A percentile compares a stretch with the other conserved stretches of the same genome.
phyloP scores from a whole-genome alignment of 2,797 vertebrate genomes.

The Graptemys geographica region DNA sequence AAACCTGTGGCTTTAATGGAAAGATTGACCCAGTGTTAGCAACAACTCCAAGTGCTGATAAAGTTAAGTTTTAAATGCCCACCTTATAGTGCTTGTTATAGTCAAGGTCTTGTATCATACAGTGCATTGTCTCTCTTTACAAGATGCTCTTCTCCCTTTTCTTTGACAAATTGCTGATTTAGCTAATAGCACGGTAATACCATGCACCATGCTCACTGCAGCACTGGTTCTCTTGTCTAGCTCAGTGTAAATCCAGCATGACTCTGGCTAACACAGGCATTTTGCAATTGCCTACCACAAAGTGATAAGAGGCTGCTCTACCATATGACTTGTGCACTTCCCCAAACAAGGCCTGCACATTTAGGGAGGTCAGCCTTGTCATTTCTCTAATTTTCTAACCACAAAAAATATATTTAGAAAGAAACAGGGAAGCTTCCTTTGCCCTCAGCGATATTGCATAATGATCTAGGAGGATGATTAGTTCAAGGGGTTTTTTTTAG shows the following conservation, averaged over 20 bases:
- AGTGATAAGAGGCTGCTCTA: constrained; percentile 42
- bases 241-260: not conserved
- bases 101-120: not conserved
- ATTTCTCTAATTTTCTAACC: constrained; percentile 63
- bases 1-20: constrained; percentile 69
- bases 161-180: not conserved
- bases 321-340: constrained; percentile 48
- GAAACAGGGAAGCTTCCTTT: constrained; percentile 38
- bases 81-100: not conserved
- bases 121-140: not conserved
- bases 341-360: constrained; percentile 24
- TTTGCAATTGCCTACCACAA: constrained; percentile 51
- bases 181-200: not conserved
- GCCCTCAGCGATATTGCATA: constrained; percentile 46
- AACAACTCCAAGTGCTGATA: not conserved
- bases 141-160: not conserved
- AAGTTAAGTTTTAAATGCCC: constrained; percentile 18
- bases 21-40: constrained; percentile 61
- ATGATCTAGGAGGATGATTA: constrained; percentile 23
- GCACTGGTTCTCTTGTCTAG: not conserved
- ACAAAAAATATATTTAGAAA: constrained; percentile 49
- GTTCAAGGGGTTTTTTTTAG: constrained; percentile 44
- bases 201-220: constrained; percentile 30
- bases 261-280: constrained; percentile 4
- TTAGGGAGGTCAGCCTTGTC: constrained; percentile 40